Evolutionary conservation across 2,113 vertebrate genomes (phyloP).

Genomic region (Channa maculata): DNA sequence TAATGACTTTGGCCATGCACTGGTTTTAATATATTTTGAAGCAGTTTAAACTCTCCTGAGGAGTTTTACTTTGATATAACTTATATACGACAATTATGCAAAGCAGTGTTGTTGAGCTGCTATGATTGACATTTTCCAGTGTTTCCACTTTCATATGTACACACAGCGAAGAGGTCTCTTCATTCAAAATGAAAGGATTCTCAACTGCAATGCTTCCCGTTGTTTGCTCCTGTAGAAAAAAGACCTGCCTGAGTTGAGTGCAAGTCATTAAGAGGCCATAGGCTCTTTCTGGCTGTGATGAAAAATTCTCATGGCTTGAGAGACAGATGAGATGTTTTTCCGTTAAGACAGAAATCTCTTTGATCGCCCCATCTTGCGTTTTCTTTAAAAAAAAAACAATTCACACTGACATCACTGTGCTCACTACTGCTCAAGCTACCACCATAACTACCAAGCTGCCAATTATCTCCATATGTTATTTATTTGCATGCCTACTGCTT

Average conservation of each 20-base stretch:
- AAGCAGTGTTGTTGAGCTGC: background rate
- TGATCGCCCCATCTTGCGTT: slow-evolving; percentile 8
- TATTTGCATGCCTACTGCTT: background rate
- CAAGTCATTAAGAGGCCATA: slow-evolving; percentile 34
- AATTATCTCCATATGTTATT: background rate
- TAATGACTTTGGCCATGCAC: slow-evolving; percentile 4
- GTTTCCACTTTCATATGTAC: background rate
- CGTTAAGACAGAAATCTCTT: slow-evolving; percentile 20
- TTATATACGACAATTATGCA: slow-evolving; percentile 13
- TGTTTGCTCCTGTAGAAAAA: slow-evolving; percentile 2
- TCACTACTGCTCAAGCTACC: background rate
- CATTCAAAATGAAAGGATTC: slow-evolving; percentile 34
- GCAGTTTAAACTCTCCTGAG: background rate
- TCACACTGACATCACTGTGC: background rate
- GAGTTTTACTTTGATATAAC: slow-evolving; percentile 21
- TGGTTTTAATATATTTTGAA: slow-evolving; percentile 1
- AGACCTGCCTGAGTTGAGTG: background rate
- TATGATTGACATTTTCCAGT: slow-evolving; percentile 10
- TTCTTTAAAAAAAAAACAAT: background rate
- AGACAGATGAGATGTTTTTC: slow-evolving; percentile 22
- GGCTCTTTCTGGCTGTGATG: slow-evolving; percentile 19
- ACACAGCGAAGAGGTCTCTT: slow-evolving; percentile 8
- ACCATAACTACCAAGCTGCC: background rate
- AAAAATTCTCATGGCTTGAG: slow-evolving; percentile 16
- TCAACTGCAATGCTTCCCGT: background rate